Base-by-base conservation (phyloP, 2,113 vertebrate genomes). In the Perccottus glenii region DNA sequence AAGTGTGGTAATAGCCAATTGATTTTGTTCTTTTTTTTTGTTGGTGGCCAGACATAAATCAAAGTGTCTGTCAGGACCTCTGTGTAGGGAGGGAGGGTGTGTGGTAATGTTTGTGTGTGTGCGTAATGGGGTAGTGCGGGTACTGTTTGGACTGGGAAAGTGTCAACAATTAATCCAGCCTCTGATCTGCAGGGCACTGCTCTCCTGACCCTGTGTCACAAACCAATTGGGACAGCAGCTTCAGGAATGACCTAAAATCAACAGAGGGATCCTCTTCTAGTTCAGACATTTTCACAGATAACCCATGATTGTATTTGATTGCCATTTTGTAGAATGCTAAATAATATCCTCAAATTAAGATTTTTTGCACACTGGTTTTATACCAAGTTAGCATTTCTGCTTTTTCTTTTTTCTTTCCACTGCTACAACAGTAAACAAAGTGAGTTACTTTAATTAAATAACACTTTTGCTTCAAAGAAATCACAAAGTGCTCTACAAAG, bases 1-100 rank as follows among this genome's bases (percentile, higher is more conserved):
- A 96, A 98, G 95, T 96, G 95, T 92, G 92, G 94, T 96, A 96
- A 96, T 94, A 97, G 94, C 94, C 95, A 94, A 96, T 96, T 96
- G 96, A 96, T 96, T 95, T 95, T 94, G 95, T 94, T 95, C 95
- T 92, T 89, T 94, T 95, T 95, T 93, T 95, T 96, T 94, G 94
- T 94, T 94, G 93, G 94, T 92, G 94, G 94, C 93, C 86, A 92
- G 93, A 94, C 94, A 96, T 98, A 96, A 97, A 98, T 98, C 96
- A 98, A 91, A 86, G 77, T 46, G 82, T 94, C 91, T 97, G 96
- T 96, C 96, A 96, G 87, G 84, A 93, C 92, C 77, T 83, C 49
- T 59, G 60, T 88, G 74, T 85, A 79, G 82, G 33, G 81, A 60
- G 75, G 65, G 60, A 66, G 62, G 14, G 47, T 50, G 56, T 42